Evolutionary conservation across 2,797 vertebrate species (phyloP).

Genomic region (Platyrinchus mystaceus): DNA sequence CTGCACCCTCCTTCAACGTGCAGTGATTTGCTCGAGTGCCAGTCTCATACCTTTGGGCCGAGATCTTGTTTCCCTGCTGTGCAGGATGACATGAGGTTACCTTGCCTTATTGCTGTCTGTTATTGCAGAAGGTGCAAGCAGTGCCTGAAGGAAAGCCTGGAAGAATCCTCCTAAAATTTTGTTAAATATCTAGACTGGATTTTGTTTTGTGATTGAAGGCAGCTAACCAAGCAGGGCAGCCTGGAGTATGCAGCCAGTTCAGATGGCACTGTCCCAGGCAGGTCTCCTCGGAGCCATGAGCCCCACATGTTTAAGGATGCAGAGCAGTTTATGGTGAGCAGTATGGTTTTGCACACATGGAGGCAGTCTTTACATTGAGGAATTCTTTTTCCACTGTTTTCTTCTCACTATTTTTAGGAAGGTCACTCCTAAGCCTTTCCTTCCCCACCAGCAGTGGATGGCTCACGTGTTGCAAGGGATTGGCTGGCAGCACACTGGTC

Average conservation of each 20-base stretch:
- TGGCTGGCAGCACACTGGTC: background rate
- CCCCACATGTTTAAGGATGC: accelerated
- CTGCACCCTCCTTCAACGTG: background rate
- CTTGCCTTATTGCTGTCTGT: background rate
- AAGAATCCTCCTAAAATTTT: background rate
- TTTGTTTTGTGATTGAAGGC: background rate
- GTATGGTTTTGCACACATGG: background rate
- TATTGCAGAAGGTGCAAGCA: background rate
- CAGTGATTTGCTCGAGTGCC: background rate
- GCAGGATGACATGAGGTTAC: background rate
- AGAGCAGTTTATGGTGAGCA: background rate
- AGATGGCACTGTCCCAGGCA: background rate
- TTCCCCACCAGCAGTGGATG: background rate
- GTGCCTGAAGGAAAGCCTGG: background rate
- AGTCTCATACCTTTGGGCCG: background rate
- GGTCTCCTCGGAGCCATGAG: accelerated
- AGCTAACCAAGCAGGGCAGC: background rate
- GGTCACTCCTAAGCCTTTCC: background rate
- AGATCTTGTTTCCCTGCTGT: background rate
- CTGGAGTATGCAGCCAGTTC: background rate
- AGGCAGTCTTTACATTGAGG: background rate
- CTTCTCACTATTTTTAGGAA: background rate
- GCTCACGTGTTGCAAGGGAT: accelerated
- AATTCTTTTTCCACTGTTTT: background rate
- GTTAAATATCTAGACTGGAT: background rate